Evolutionary conservation across 2,888 invertebrate species (phyloP), one percentile per base, ranked within the genome.

Genomic region (Andrena marginata): DNA sequence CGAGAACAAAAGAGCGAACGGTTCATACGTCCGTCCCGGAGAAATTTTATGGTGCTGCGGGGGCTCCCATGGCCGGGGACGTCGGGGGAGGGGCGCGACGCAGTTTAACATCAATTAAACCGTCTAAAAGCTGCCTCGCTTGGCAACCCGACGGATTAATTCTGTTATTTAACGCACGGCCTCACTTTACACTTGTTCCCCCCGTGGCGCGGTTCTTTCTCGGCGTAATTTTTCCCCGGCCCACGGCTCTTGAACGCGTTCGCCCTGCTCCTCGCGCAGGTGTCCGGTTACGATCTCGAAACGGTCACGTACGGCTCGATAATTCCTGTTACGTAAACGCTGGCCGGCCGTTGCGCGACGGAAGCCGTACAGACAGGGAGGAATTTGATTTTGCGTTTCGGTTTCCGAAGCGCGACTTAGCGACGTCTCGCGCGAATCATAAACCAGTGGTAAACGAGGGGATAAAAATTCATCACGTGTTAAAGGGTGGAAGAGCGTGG

Each of bases 381-480:
- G 8, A 20, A 10, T 54, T 7, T 8, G 54, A 54, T 54, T 42
- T 42, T 5, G n/a, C 7, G 54, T 20, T 54, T 54, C 54, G 54
- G 8, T 54, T 20, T 20, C 20, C 54, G 20, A 26, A 33, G 20
- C 48, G 65, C 63, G 69, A 73, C 48, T 81, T 75, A 70, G 84
- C 82, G 76, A 70, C 59, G 72, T 49, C 70, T 71, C 77, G 78
- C 67, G 73, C 10, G 31, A 62, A 80, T 74, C 67, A 72, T 77
- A 79, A 87, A 84, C 70, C 56, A 71, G 26, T 16, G 56, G 31
- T 31, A 64, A 77, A 77, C 20, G 76, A 69, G 42, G 54, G 79
- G 85, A 85, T 88, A 88, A 87, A 86, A 86, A 89, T 86, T 84
- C 80, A 84, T 70, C 81, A 59, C 74, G 70, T 63, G 85, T 82